Base-by-base conservation (phyloP, 2,113 vertebrate species). In the Podiceps cristatus region DNA sequence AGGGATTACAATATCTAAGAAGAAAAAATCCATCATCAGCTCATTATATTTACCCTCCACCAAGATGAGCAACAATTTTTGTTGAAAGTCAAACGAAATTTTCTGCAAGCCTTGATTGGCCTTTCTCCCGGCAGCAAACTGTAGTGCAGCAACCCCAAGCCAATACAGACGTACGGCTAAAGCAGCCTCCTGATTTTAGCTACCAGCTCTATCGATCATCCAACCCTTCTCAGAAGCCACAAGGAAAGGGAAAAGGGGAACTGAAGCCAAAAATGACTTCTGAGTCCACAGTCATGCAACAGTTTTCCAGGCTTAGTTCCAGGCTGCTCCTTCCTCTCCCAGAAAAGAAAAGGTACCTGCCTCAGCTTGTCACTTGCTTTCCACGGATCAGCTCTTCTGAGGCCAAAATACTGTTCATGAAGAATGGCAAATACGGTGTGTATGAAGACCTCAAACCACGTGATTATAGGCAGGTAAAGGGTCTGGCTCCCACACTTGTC, bases 101-200 rank as follows among this genome's bases (percentile, higher is more conserved):
- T 93, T 95, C 88, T 55, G 78, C 45, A 0, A 94, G 74, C 45
- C 93, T 97, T 88, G 77, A 91, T 27, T 76, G 97, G 40, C 84
- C 85, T 53, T 81, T 68, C 12, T 95, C 91, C 71, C 55, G 93
- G 79, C 93, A 78, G 86, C 87, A 95, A 84, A 93, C 60, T 33
- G 60, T 81, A 62, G n/a, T 33, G 7, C 67, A 69, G 5, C 89
- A 93, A 52, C 62, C 5, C 62, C 44, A 68, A 74, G 49, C n/a
- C 13, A n/a, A 91, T 11, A 13, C 18, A 7, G 66, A 97, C 31
- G 5, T 56, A 52, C 95, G 96, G 98, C 95, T 96, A 89, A 96
- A 96, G 47, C 94, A 96, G 63, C 80, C 97, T 40, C 98, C 97
- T 2, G 97, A 98, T 91, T 98, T 99, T 79, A 99, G 93, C 35